Evolutionary conservation across 2,113 vertebrate genomes (phyloP).

Genomic region (Malaclemys terrapin): DNA sequence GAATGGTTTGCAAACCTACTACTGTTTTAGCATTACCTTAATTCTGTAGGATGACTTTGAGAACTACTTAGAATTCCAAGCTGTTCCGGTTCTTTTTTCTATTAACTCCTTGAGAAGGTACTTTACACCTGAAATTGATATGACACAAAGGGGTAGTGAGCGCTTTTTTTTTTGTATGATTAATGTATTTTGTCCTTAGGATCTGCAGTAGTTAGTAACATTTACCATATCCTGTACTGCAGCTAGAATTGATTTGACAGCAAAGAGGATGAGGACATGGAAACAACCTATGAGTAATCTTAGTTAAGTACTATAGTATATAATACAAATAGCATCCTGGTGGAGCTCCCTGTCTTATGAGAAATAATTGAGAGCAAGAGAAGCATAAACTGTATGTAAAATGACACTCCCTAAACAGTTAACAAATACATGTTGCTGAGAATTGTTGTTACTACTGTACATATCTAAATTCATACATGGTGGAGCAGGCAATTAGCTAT

Average conservation of each 20-base stretch:
- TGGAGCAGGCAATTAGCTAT: conserved; percentile 15
- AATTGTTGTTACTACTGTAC: background rate
- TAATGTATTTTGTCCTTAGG: background rate
- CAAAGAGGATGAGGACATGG: background rate
- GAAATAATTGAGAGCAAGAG: background rate
- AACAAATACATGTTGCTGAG: background rate
- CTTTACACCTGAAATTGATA: background rate
- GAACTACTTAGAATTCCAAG: background rate
- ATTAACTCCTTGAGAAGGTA: background rate
- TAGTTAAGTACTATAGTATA: background rate
- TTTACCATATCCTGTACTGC: background rate
- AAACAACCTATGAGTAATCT: background rate
- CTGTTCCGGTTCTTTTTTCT: background rate
- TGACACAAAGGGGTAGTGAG: background rate
- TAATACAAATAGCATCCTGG: background rate
- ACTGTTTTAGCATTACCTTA: background rate
- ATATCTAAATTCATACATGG: background rate
- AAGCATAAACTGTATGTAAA: background rate
- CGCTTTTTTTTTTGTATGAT: background rate
- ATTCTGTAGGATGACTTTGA: background rate
- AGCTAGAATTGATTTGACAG: background rate
- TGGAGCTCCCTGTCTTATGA: background rate
- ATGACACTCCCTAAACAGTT: background rate
- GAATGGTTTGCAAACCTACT: background rate
- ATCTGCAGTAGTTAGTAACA: background rate